Evolutionary conservation across 2,797 vertebrate species (phyloP).

Genomic region (Neosilurus hyrtlii): DNA sequence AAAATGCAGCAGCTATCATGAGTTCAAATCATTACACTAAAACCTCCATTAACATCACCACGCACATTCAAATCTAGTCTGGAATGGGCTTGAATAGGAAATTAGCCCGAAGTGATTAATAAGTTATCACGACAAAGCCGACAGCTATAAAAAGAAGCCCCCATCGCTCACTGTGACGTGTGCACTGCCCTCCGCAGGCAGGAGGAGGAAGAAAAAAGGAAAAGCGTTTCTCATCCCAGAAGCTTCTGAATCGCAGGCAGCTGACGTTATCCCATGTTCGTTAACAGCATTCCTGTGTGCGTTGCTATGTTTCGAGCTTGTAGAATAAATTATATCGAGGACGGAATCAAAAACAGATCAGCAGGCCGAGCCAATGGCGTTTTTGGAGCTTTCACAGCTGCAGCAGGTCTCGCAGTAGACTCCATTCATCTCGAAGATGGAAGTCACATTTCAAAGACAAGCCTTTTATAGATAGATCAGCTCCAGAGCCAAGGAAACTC

Average conservation of each 20-base stretch:
- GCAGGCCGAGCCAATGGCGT: neutral
- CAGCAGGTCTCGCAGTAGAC: conserved; percentile 16
- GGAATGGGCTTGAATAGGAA: neutral
- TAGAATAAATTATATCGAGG: neutral
- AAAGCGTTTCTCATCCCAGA: neutral
- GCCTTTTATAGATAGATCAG: conserved; percentile 43
- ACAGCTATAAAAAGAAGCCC: conserved; percentile 26
- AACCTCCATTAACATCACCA: conserved; percentile 3
- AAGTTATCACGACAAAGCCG: conserved; percentile 34
- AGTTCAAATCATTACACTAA: neutral
- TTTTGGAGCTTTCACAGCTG: neutral
- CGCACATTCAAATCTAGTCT: neutral
- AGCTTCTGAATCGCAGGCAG: conserved; percentile 8
- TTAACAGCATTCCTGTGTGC: conserved; percentile 20
- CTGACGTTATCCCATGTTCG: neutral
- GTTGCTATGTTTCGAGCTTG: conserved; percentile 4
- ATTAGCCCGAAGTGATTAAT: neutral
- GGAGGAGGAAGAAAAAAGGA: neutral
- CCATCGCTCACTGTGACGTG: conserved; percentile 10
- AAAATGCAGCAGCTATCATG: neutral
- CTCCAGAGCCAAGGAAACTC: conserved; percentile 32
- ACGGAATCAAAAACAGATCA: neutral
- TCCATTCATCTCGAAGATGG: conserved; percentile 38
- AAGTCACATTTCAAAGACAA: conserved; percentile 48
- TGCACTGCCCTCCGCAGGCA: neutral